Conservation (phyloP, 2,797 vertebrate species). For the Sorex maritimensis region DNA sequence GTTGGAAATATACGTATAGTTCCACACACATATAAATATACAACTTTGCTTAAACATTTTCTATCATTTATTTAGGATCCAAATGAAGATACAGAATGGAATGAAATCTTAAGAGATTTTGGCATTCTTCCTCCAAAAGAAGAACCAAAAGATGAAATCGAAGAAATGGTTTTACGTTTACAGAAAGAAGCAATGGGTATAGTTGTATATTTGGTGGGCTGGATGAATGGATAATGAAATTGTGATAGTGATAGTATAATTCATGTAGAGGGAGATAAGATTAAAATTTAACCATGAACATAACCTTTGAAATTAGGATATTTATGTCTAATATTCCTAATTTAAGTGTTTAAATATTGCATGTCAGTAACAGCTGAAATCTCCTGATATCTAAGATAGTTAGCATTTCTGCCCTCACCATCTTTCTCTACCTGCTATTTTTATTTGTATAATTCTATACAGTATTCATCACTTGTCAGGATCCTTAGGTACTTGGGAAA, state of each 20-base stretch:
- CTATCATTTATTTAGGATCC: constrained; percentile 85
- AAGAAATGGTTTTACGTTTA: constrained; percentile 88
- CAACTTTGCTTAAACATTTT: background rate
- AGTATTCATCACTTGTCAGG: constrained; percentile 19
- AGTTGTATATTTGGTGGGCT: constrained; percentile 53
- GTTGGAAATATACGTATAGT: background rate
- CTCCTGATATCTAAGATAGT: background rate
- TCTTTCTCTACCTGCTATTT: constrained; percentile 20
- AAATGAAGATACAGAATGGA: constrained; percentile 91
- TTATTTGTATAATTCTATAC: background rate
- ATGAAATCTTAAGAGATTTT: constrained; percentile 89
- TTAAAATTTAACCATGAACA: background rate
- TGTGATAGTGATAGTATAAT: background rate
- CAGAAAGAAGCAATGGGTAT: constrained; percentile 88
- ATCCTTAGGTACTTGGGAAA: constrained; percentile 1
- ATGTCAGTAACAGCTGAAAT: background rate
- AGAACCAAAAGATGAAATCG: constrained; percentile 87
- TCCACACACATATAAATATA: background rate
- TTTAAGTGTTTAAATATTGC: constrained; percentile 1
- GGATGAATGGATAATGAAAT: background rate
- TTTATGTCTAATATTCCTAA: constrained; percentile 4
- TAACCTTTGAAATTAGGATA: constrained; percentile 18
- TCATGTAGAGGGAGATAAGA: background rate
- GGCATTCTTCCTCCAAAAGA: constrained; percentile 90
- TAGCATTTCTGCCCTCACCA: background rate